Conservation (phyloP, 2,113 vertebrate species). For the Procavia capensis region DNA sequence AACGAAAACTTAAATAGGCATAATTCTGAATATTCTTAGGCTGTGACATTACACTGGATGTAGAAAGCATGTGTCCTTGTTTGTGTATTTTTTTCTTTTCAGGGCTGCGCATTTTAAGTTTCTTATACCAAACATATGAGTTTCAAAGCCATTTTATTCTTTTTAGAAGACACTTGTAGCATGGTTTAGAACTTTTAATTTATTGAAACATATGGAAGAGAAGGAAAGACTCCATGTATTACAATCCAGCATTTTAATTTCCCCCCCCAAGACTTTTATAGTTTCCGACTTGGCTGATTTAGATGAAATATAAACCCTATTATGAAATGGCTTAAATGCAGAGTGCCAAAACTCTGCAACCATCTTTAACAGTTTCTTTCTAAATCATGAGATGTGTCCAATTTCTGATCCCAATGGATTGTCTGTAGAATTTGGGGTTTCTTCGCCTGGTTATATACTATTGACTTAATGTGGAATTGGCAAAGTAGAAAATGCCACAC, state of each 20-base stretch:
- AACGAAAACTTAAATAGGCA: background rate
- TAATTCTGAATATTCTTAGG: constrained; percentile 20
- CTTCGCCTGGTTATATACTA: constrained; percentile 29
- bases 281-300: constrained; percentile 66
- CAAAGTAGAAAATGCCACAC: constrained; percentile 63
- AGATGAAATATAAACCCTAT: constrained; percentile 68
- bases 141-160: constrained; percentile 16
- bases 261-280: constrained; percentile 36
- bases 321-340: constrained; percentile 49
- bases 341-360: constrained; percentile 52
- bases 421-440: constrained; percentile 59
- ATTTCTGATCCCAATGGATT: constrained; percentile 49
- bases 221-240: constrained; percentile 43
- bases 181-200: constrained; percentile 65
- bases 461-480: constrained; percentile 44
- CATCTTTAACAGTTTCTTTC: constrained; percentile 71
- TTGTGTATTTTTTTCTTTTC: background rate
- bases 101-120: constrained; percentile 49
- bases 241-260: constrained; percentile 33
- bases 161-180: constrained; percentile 45
- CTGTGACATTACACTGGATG: background rate
- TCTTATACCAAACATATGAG: constrained; percentile 54
- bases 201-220: constrained; percentile 65
- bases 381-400: constrained; percentile 62
- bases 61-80: constrained; percentile 3